Conservation (phyloP, 2,888 invertebrate genomes). For the Drosophila robusta region DNA sequence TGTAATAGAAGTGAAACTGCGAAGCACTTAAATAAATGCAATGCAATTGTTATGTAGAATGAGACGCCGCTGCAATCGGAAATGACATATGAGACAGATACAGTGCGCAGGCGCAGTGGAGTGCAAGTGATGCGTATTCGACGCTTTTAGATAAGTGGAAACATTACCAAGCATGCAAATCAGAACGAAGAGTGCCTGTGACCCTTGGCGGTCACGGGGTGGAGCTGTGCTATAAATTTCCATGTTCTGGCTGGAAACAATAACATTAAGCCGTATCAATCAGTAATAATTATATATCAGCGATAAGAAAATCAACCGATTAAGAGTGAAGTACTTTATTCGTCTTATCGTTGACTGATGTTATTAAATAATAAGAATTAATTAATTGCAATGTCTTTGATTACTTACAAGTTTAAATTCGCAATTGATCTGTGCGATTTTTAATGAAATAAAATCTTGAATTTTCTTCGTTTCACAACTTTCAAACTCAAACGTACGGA, state of each 20-base stretch:
- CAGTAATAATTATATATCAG: conserved; percentile 17
- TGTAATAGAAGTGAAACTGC: conserved; percentile 18
- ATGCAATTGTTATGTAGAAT: conserved; percentile 26
- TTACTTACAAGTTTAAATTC: conserved; percentile 1
- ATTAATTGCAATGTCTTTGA: conserved; percentile 3
- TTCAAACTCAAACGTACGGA: conserved; percentile 7
- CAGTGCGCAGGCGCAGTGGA: conserved; percentile 47
- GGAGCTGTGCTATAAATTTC: conserved; percentile 18
- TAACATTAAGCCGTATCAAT: conserved; percentile 16
- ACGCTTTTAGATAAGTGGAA: conserved; percentile 9
- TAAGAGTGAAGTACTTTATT: conserved; percentile 36
- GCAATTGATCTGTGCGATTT: background rate
- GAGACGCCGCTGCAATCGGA: conserved; percentile 4
- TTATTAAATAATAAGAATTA: conserved; percentile 3
- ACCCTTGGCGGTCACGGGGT: conserved; percentile 8
- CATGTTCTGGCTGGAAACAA: conserved; percentile 32
- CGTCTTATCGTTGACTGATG: conserved; percentile 28
- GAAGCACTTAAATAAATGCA: conserved; percentile 5
- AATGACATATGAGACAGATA: conserved; percentile 2
- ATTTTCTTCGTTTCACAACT: background rate
- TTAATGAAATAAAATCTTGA: background rate
- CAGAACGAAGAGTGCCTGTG: conserved; percentile 19
- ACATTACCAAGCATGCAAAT: conserved; percentile 48
- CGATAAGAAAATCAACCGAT: conserved; percentile 41
- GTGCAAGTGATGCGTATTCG: conserved; percentile 36